phyloP scores from a whole-genome alignment of 1,140 invertebrate species.

The Platyura marginata region DNA sequence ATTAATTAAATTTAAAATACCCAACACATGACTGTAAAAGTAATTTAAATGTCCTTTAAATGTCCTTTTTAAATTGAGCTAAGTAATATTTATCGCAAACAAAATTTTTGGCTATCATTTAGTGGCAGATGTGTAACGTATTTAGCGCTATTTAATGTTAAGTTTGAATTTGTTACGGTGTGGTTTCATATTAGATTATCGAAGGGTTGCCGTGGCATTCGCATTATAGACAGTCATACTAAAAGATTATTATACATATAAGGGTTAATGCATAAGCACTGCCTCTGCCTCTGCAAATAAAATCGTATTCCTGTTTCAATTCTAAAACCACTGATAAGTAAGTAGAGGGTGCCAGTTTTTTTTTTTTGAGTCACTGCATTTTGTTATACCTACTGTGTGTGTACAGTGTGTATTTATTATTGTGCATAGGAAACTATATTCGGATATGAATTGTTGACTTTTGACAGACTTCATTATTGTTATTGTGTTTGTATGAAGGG shows the following conservation, averaged over 20 bases:
- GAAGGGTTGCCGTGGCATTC: no score
- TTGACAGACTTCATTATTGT: constrained; percentile 2
- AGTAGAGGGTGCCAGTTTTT: no score
- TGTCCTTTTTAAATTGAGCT: neutral
- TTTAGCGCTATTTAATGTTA: constrained; percentile 2
- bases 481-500: constrained; percentile 1
- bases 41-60: neutral
- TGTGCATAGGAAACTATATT: no score
- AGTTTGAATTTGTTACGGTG: constrained; percentile 2
- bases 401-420: no score
- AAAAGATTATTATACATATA: no score
- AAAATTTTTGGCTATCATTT: constrained; percentile 1
- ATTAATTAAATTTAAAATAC: neutral
- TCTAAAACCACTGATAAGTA: no score
- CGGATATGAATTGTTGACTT: constrained; percentile 2
- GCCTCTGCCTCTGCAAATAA: no score
- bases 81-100: constrained; percentile 2
- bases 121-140: constrained; percentile 1
- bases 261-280: no score
- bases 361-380: no score
- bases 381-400: no score
- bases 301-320: no score
- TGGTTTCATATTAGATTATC: neutral
- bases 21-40: neutral
- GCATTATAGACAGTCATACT: no score